Conservation (phyloP, 2,888 invertebrate genomes). For the Stenurella melanura region DNA sequence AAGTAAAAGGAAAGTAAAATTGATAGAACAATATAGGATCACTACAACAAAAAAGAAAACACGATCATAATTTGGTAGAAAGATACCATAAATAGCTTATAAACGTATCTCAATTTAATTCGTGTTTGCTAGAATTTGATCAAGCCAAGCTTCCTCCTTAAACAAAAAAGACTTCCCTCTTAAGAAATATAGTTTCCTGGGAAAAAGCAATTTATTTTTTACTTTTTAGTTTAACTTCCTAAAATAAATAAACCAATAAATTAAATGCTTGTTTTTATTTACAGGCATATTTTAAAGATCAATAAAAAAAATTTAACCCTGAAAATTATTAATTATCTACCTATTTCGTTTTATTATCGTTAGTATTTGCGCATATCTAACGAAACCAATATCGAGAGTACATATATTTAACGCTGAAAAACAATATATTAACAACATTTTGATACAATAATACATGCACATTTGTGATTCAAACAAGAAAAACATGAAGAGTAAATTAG, state of each 20-base stretch:
- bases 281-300: not conserved
- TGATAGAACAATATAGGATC: too few species aligned
- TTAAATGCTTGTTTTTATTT: not conserved
- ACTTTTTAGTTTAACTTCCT: not conserved
- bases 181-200: not conserved
- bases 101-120: too few species aligned
- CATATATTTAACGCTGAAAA: too few species aligned
- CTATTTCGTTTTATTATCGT: not conserved
- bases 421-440: too few species aligned
- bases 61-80: too few species aligned
- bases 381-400: not conserved
- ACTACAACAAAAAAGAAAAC: too few species aligned
- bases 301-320: conserved; percentile 5
- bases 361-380: conserved; percentile 8
- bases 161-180: not conserved
- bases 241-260: conserved; percentile 3
- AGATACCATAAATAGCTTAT: too few species aligned
- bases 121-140: too few species aligned
- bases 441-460: too few species aligned
- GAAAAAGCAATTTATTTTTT: not conserved
- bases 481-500: too few species aligned
- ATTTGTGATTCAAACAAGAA: too few species aligned
- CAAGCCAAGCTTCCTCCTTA: not conserved
- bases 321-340: not conserved
- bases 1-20: too few species aligned